Evolutionary conservation across 2,113 vertebrate genomes (phyloP).

Genomic region (Tupaia tana): DNA sequence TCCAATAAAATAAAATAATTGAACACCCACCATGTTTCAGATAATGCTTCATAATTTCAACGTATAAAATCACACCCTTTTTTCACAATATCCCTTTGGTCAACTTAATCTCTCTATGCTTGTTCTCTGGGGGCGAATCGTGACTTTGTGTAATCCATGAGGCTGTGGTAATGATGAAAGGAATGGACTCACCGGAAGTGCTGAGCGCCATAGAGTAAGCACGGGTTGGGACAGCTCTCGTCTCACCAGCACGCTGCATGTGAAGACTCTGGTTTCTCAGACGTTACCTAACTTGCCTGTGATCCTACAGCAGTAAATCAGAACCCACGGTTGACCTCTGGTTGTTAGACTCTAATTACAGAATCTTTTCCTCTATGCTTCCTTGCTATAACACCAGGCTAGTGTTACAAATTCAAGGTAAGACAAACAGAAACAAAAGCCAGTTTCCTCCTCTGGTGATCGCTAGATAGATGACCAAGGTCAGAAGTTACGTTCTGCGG

Average conservation of each 20-base stretch:
- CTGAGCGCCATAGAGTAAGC: not conserved
- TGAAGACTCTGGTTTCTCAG: not conserved
- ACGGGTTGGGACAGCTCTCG: not conserved
- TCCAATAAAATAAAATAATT: not conserved
- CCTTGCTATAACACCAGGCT: not conserved
- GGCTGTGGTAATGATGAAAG: not conserved
- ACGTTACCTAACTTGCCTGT: not conserved
- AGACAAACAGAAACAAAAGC: not conserved
- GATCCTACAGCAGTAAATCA: not conserved
- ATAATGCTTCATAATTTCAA: not conserved
- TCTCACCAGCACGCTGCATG: not conserved
- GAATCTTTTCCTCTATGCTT: not conserved
- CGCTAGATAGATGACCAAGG: not conserved
- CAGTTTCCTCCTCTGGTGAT: not conserved
- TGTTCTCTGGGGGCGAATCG: not conserved
- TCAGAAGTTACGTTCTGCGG: not conserved
- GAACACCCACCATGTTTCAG: not conserved
- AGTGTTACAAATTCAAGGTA: constrained; percentile 35
- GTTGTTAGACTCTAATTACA: not conserved
- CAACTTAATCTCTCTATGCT: not conserved
- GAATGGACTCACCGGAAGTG: not conserved
- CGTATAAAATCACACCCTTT: not conserved
- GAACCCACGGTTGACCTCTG: not conserved
- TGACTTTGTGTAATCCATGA: not conserved
- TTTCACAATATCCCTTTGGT: not conserved